Evolutionary conservation across 1,140 invertebrate genomes (phyloP), one percentile per base, ranked within the genome.

Genomic region (Cherax destructor): DNA sequence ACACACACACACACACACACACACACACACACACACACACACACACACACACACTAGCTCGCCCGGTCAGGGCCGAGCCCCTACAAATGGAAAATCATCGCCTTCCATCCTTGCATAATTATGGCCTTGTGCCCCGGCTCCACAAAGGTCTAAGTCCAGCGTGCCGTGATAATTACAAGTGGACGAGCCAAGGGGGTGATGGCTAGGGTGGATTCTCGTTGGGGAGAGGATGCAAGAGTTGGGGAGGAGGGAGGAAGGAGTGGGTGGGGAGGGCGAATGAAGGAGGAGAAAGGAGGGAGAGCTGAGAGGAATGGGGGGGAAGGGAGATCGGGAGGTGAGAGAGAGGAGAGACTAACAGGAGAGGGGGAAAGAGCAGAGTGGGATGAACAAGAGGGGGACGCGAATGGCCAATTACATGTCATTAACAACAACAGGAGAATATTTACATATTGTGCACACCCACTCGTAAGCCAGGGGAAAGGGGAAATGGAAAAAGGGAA

Each of bases 1-100:
- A 24, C 81, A 41, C 83, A 69, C 65, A 30, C 59, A 41, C 56
- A 30, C 83, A 47, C 83, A 41, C 59, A 65, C 83, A 41, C 61
- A 47, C 83, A 69, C 83, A 47, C 79, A 56, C 79, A 81, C 52
- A 80, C 78, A 80, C 78, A 80, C 78, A 80, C 78, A 80, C 49
- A 80, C 78, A 80, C 78, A 80, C 78, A 80, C 78, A 80, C 49
- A 80, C 78, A 80, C 77, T 47, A 24, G 30, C 16, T 47, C 16
- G 18, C 5, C 78, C 9, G 47, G 78, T 61, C 61, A 65, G 86
- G 41, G 41, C 61, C 30, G 50, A 85, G 69, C 78, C 86, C 86
- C 77, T 88, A 81, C 79, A 88, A 88, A 88, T 81, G 86, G 86
- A 88, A 88, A 88, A 81, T 88, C 86, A 88, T 88, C 59, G 52